Conservation (phyloP, 1,140 invertebrate species). For the Papilio polytes region DNA sequence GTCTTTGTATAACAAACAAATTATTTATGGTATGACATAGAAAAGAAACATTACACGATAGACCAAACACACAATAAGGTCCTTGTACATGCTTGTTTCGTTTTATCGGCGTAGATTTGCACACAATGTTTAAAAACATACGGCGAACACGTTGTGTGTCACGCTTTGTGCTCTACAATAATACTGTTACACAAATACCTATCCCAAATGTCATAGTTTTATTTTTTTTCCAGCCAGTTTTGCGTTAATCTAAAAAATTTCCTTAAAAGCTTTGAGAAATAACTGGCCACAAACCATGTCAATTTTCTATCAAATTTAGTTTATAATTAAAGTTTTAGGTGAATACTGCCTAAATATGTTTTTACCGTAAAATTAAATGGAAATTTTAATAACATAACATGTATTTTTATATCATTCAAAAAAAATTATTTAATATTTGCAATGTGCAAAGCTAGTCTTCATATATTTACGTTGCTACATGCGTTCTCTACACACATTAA, state of each 20-base stretch:
- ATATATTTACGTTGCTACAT: background rate
- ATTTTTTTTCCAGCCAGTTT: constrained; percentile 42
- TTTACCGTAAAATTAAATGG: background rate
- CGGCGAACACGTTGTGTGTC: constrained; percentile 68
- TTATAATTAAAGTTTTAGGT: background rate
- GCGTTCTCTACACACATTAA: background rate
- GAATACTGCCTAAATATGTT: background rate
- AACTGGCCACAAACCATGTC: too few species aligned
- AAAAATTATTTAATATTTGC: background rate
- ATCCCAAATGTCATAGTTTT: constrained; percentile 34
- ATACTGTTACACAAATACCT: constrained; percentile 51
- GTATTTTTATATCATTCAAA: background rate
- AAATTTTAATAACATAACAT: background rate
- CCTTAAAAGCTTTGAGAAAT: too few species aligned
- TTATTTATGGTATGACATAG: background rate
- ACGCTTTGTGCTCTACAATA: constrained; percentile 59
- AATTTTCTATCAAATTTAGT: background rate
- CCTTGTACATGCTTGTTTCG: constrained; percentile 56
- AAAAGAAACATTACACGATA: constrained; percentile 11
- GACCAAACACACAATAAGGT: constrained; percentile 21
- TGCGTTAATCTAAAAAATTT: background rate
- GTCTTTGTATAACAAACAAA: background rate
- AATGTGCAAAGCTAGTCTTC: background rate
- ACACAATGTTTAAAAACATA: constrained; percentile 79
- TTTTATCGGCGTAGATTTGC: constrained; percentile 72